Conservation (phyloP, 2,113 vertebrate genomes). For the Strigops habroptila region DNA sequence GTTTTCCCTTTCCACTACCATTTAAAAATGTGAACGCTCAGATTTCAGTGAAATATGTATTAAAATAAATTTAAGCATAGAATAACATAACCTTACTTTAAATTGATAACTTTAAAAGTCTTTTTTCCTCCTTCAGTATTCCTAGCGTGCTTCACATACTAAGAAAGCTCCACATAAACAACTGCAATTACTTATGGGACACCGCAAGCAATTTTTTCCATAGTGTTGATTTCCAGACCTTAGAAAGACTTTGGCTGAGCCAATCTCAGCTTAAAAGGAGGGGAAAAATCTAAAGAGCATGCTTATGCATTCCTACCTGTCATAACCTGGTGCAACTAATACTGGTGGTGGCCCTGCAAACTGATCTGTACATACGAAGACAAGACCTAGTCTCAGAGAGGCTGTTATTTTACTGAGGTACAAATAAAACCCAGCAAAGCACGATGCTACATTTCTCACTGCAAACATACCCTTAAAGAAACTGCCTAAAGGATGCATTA, state of each 20-base stretch:
- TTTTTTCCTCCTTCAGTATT: background rate
- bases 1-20: background rate
- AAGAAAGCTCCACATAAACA: background rate
- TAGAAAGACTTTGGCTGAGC: background rate
- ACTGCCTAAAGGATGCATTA: background rate
- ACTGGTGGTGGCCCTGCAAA: background rate
- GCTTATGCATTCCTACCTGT: conserved; percentile 19
- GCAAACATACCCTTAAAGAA: background rate
- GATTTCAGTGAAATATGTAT: background rate
- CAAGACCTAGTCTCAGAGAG: background rate
- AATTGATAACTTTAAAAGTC: background rate
- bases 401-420: background rate
- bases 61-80: background rate
- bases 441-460: background rate
- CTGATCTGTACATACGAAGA: background rate
- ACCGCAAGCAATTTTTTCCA: background rate
- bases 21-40: background rate
- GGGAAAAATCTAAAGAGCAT: background rate
- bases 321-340: conserved; percentile 28
- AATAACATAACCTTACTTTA: background rate
- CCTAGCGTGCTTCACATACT: background rate
- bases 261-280: background rate
- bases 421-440: background rate
- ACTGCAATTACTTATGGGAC: background rate
- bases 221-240: background rate